Base-by-base conservation (phyloP, 2,888 invertebrate genomes). In the Axea sp. region DNA sequence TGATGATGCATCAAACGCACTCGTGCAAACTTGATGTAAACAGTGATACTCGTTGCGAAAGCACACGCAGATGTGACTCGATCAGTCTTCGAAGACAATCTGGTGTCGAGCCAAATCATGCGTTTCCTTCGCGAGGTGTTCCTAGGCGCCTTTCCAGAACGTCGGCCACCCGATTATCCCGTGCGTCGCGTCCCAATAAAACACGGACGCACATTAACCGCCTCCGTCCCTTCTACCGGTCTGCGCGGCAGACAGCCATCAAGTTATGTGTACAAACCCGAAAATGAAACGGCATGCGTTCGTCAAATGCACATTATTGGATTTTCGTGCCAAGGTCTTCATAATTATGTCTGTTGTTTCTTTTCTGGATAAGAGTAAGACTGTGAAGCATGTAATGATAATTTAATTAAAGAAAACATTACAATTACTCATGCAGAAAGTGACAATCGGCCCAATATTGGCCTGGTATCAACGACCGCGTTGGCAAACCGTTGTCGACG, bases 51-150 rank as follows among this genome's bases (percentile, higher is more conserved):
- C 19, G 28, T 69, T 60, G 43, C 68, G 51, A 69, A 59, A 60
- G 28, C 22, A 24, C 17, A 35, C 64, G 49, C 15, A 45, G n/a
- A n/a, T 64, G 64, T 24, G 64, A 45, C 53, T 33, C 64, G 53
- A 53, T 60, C 49, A 60, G 35, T 64, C 53, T 64, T 45, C 22
- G 33, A 45, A 43, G 60, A 69, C 60, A 49, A 57, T 71, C 62
- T 71, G 71, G 71, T 62, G 55, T 53, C 51, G 62, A 55, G 71
- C 71, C 71, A 71, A 71, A 62, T 71, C 55, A 55, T 57, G 71
- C 62, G 71, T 62, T 60, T 62, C 62, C 51, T 45, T 43, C 43
- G 35, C 37, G 28, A 3, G 41, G 8, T 9, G 19, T 37, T 30
- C 15, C 15, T 33, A 57, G 59, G 49, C 57, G 67, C 22, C 33